Conservation (phyloP, 2,113 vertebrate species). For the Pluvialis apricaria region DNA sequence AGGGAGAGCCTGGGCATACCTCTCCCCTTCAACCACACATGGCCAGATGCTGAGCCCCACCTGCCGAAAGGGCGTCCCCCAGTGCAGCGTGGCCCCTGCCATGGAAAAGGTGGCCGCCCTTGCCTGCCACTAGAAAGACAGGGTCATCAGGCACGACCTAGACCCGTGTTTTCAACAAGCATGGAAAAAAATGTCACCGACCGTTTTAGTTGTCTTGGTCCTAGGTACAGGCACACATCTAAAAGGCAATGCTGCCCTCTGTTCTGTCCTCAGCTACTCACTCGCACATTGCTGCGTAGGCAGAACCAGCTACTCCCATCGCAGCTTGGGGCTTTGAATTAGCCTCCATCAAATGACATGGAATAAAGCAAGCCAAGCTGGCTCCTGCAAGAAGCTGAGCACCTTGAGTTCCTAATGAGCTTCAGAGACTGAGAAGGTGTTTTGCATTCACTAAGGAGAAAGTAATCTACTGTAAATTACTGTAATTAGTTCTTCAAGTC, state of each 20-base stretch:
- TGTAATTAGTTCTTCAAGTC: neutral
- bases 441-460: neutral
- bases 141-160: neutral
- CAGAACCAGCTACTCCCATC: neutral
- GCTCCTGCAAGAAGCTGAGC: neutral
- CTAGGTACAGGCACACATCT: neutral
- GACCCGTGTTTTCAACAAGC: neutral
- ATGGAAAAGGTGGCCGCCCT: neutral
- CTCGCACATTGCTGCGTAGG: rapidly evolving
- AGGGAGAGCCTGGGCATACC: neutral
- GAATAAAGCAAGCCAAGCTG: neutral
- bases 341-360: neutral
- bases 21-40: neutral
- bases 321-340: neutral
- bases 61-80: neutral
- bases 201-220: neutral
- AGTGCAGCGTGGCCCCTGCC: neutral
- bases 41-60: neutral
- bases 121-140: neutral
- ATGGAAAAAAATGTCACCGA: neutral
- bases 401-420: neutral
- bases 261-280: neutral
- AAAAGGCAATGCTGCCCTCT: neutral
- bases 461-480: neutral
- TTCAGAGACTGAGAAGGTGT: neutral